Evolutionary conservation across 1,140 invertebrate genomes (phyloP).

Genomic region (Globodera rostochiensis): DNA sequence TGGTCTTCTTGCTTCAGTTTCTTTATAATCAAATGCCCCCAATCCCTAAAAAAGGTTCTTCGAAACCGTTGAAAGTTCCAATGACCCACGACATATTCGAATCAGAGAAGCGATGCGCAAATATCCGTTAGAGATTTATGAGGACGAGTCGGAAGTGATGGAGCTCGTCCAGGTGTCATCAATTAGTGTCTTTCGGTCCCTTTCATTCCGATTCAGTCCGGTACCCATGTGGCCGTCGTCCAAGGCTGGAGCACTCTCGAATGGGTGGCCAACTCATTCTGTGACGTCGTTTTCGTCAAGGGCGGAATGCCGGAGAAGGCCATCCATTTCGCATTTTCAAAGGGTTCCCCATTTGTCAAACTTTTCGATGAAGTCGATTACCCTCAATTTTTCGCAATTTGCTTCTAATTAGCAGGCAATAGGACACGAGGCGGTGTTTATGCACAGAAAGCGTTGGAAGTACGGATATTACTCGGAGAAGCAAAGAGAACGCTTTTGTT

Average conservation of each 20-base stretch:
- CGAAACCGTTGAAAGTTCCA: conserved; percentile 4
- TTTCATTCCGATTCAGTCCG: neutral
- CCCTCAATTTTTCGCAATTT: neutral
- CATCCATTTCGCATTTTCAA: conserved; percentile 3
- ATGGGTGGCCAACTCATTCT: conserved; percentile 6
- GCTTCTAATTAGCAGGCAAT: neutral
- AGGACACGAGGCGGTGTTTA: conserved; percentile 10
- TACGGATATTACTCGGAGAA: neutral
- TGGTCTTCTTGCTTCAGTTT: neutral
- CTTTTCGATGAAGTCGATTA: neutral
- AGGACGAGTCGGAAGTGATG: conserved; percentile 2
- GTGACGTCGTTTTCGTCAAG: neutral
- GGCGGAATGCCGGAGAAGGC: conserved; percentile 17
- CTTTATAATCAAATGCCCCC: neutral
- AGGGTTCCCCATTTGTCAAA: neutral
- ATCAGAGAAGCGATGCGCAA: conserved; percentile 2
- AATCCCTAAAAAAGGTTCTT: neutral
- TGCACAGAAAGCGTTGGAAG: conserved; percentile 14
- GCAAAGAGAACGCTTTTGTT: conserved; percentile 7
- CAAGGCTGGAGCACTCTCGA: neutral
- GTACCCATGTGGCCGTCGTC: neutral
- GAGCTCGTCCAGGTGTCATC: neutral
- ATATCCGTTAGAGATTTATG: conserved; percentile 3
- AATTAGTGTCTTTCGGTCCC: neutral
- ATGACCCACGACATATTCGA: neutral